Base-by-base conservation (phyloP, 2,113 vertebrate genomes). In the Gavialis gangeticus region DNA sequence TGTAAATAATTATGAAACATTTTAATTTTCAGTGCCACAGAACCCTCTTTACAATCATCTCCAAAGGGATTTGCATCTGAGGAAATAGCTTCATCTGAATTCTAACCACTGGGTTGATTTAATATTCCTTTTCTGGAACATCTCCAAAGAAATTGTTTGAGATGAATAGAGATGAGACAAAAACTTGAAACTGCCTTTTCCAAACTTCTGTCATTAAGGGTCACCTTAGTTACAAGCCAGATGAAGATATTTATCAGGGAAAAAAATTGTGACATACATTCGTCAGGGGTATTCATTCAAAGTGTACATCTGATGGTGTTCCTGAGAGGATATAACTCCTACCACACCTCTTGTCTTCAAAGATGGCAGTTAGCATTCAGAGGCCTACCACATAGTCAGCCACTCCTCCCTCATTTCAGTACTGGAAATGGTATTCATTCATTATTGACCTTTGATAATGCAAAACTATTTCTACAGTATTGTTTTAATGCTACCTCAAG, bases 1-100 rank as follows among this genome's bases (percentile, higher is more conserved):
- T 95, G 30, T 94, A 97, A 92, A 90, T 78, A 94, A 92, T 95
- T 90, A 91, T 95, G 91, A 96, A 96, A 97, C 82, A 91, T 89
- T 58, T 91, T 97, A 87, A 92, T 95, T 92, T 94, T 92, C 93
- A 94, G 64, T 91, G 79, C 66, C 93, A 79, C 85, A 73, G 85
- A 96, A 93, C 92, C 84, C 87, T 59, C 82, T 59, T 88, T 30
- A 54, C 4, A 17, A 78, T 59, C 4, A 30, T 85, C 85, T 95
- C 90, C 12, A 1, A 79, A 81, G 97, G 97, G 95, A 96, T 83
- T 87, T 2, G 0, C 15, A 75, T 24, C 87, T 95, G 71, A 92
- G 94, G 57, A 95, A 95, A 87, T 84, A 89, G 85, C 46, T 85
- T 91, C 66, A 95, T 92, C 95, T 97, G 91, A 97, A 97, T 96